Conservation (phyloP, 2,888 invertebrate genomes). For the Cosmia pyralina region DNA sequence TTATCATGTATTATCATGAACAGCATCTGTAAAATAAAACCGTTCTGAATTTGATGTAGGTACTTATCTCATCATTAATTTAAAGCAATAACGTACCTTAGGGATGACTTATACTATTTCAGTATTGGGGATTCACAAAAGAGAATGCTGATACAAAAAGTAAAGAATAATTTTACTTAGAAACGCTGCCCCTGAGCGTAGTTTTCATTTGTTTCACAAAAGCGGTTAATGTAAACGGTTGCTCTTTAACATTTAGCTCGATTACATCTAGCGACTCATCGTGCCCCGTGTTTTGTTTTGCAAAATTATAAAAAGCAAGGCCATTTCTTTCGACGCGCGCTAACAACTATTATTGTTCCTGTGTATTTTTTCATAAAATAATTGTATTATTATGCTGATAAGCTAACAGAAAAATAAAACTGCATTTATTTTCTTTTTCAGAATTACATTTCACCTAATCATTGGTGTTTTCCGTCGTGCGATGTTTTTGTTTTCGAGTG, state of each 20-base stretch:
- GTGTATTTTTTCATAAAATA: slow-evolving; percentile 35
- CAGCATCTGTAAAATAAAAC: neutral
- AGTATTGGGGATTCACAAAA: slow-evolving; percentile 39
- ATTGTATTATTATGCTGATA: slow-evolving; percentile 39
- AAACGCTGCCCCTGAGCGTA: slow-evolving; percentile 78
- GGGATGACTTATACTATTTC: slow-evolving; percentile 8
- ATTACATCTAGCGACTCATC: slow-evolving; percentile 78
- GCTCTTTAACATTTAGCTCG: slow-evolving; percentile 84
- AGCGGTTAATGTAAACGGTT: slow-evolving; percentile 83
- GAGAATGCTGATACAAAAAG: slow-evolving; percentile 57
- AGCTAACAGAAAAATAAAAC: slow-evolving; percentile 32
- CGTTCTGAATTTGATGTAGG: neutral
- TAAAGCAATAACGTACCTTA: neutral
- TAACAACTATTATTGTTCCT: slow-evolving; percentile 50
- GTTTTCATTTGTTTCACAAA: slow-evolving; percentile 85
- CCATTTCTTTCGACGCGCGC: slow-evolving; percentile 51
- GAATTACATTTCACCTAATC: slow-evolving; percentile 4
- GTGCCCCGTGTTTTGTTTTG: slow-evolving; percentile 70
- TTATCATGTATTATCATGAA: neutral
- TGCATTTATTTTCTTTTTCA: slow-evolving; percentile 30
- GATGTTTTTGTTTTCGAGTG: neutral
- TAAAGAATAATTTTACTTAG: slow-evolving; percentile 75
- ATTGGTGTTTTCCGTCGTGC: slow-evolving; percentile 1
- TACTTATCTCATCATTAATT: too few relatives aligned
- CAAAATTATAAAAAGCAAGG: slow-evolving; percentile 67